Evolutionary conservation across 2,797 vertebrate genomes (phyloP).

Genomic region (Steatocranus sp.): DNA sequence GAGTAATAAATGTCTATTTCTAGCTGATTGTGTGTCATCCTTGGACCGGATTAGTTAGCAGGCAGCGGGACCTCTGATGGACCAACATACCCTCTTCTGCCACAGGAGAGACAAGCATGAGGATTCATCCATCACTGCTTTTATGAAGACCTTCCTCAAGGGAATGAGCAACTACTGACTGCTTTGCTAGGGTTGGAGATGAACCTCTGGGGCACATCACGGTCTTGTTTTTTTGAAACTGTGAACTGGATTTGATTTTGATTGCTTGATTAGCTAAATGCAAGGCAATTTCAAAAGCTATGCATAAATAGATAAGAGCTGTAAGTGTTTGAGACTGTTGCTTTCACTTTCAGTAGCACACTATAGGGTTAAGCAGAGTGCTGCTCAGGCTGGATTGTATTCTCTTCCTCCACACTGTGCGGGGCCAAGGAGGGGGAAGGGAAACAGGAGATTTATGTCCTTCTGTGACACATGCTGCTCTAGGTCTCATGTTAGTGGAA

Average conservation of each 20-base stretch:
- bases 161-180: slow-evolving; percentile 57
- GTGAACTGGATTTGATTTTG: neutral
- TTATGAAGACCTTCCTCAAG: slow-evolving; percentile 35
- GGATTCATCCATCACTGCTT: slow-evolving; percentile 69
- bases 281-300: neutral
- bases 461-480: slow-evolving; percentile 72
- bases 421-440: slow-evolving; percentile 53
- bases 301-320: neutral
- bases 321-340: neutral
- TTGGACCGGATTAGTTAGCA: slow-evolving; percentile 56
- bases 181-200: slow-evolving; percentile 24
- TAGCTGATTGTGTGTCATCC: slow-evolving; percentile 59
- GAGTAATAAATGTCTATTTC: slow-evolving; percentile 53
- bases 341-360: slow-evolving; percentile 17
- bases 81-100: slow-evolving; percentile 48
- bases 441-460: slow-evolving; percentile 70
- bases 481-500: slow-evolving; percentile 75
- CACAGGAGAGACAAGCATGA: slow-evolving; percentile 57
- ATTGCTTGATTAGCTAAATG: neutral
- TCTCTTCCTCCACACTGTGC: slow-evolving; percentile 55
- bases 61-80: slow-evolving; percentile 40
- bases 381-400: slow-evolving; percentile 43
- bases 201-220: slow-evolving; percentile 2
- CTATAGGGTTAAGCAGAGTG: slow-evolving; percentile 40
- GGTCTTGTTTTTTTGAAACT: slow-evolving; percentile 1